Base-by-base conservation (phyloP, 1,140 invertebrate genomes). In the Anastrepha obliqua region DNA sequence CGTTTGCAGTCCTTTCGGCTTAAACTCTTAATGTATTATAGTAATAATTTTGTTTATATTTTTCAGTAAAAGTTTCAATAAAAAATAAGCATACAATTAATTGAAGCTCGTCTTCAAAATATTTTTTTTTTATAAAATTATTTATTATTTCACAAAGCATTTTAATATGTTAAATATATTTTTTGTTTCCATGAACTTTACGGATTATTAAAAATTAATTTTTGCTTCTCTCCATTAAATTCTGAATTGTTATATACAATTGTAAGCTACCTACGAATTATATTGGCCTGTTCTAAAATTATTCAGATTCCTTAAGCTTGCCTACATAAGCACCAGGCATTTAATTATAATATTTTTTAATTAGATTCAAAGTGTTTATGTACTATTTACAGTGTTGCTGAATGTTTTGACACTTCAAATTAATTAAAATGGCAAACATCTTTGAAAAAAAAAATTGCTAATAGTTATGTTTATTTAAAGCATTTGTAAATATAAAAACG, bases 71-170 rank as follows among this genome's bases (percentile, higher is more conserved):
- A 17, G n/a, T 47, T n/a, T 44, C 44, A 47, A 13, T 42, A 47
- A 74, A 74, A 74, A 44, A 44, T 44, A 74, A 74, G 67, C 67
- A 74, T 47, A 47, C 5, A 74, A 13, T 44, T 47, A 74, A 74
- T 74, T 74, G 67, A 85, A 85, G 87, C 87, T 58, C 64, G 60
- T 87, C 44, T 87, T 62, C 20, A 67, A 58, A n/a, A 29, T 51
- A 4, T 15, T 29, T 55, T 87, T 70, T n/a, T 87, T 87, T 86
- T 59, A 60, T 86, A 47, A 65, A 42, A 74, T 64, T 15, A 58
- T 67, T 58, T 87, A 60, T 74, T 20, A 86, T 58, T 58, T 58
- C 81, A 58, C 59, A 44, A 86, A 86, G 44, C 29, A 29, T 87
- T 47, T 78, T 78, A 60, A 44, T 47, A 55, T 15, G 5, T 78